Evolutionary conservation across 2,797 vertebrate genomes (phyloP), one percentile per base, ranked within the genome.

Genomic region (Sternotherus odoratus): DNA sequence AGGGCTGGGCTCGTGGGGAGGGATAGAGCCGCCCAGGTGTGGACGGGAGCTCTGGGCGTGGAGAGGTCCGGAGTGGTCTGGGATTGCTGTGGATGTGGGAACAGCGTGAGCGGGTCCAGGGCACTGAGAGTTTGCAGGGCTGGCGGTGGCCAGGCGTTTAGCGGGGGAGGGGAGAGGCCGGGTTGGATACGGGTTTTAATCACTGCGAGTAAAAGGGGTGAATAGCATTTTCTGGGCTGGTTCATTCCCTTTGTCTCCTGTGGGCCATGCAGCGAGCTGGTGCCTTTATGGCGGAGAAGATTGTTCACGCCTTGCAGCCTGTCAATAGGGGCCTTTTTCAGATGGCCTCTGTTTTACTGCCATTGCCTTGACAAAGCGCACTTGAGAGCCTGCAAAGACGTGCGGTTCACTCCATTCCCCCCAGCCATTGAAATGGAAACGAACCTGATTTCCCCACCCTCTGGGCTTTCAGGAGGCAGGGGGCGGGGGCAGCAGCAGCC

Each of bases 211-310:
- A 97, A 98, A 98, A 96, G 94, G 97, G 86, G 95, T 98, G 98
- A 98, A 98, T 98, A 97, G 98, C 98, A 97, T 98, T 99, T 98
- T 98, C 98, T 98, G 98, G 97, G 96, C 98, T 96, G 98, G 98
- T 98, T 98, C 98, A 98, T 98, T 97, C 95, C 96, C 95, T 98
- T 98, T 98, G 98, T 98, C 98, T 97, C 92, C 90, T 97, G 93
- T 91, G 98, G 97, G 97, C 98, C 97, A 95, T 97, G 98, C 98
- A 96, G 97, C 69, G 97, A 96, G 96, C 96, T 96, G 90, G 95
- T 97, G 97, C 98, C 96, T 97, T 79, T 97, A 89, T 95, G 91
- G 95, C 85, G 93, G 94, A 97, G 50, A 91, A 94, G 97, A 97
- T 98, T 98, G 98, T 98, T 98, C 97, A 98, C 97, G 98, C 98